Percentiles rank a stretch among this genome's conserved stretches.
Evolutionary conservation across 2,797 vertebrate genomes (phyloP).

Genomic region (Phoebastria nigripes): DNA sequence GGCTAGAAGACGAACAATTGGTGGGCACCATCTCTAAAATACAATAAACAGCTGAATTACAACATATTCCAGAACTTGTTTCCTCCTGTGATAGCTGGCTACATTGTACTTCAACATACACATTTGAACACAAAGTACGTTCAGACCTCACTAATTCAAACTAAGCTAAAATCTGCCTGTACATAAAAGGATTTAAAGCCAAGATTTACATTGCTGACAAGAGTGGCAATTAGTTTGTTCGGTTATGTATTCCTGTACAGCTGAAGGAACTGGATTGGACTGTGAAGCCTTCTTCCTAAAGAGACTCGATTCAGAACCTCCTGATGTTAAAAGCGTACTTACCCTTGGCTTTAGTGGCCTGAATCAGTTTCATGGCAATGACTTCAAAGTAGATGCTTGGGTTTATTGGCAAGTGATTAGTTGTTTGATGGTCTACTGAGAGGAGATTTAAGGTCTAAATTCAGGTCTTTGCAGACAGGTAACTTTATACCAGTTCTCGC

Average conservation of each 20-base stretch:
- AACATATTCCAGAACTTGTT: not conserved
- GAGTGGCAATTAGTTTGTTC: not conserved
- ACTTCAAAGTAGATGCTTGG: not conserved
- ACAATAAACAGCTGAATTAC: not conserved
- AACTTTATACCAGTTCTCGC: not conserved
- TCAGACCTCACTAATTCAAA: not conserved
- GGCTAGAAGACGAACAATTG: not conserved
- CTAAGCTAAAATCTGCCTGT: not conserved
- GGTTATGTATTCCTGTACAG: not conserved
- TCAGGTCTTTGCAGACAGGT: not conserved
- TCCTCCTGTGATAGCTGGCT: not conserved
- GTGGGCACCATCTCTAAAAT: conserved; percentile 17
- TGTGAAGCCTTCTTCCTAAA: not conserved
- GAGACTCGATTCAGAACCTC: not conserved
- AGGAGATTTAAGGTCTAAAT: not conserved
- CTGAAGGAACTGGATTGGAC: not conserved
- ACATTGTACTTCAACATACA: not conserved
- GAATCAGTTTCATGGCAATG: not conserved
- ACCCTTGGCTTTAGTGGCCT: not conserved
- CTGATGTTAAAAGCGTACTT: not conserved
- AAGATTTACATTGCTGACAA: not conserved
- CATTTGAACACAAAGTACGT: not conserved
- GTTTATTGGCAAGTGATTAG: not conserved
- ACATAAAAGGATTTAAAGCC: not conserved
- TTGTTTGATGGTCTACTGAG: not conserved